Percentiles rank a stretch among this genome's conserved stretches.
Evolutionary conservation across 37 sponge, comb jelly and placozoan species (phyloP).

Genomic region (Aplysina aerophoba): DNA sequence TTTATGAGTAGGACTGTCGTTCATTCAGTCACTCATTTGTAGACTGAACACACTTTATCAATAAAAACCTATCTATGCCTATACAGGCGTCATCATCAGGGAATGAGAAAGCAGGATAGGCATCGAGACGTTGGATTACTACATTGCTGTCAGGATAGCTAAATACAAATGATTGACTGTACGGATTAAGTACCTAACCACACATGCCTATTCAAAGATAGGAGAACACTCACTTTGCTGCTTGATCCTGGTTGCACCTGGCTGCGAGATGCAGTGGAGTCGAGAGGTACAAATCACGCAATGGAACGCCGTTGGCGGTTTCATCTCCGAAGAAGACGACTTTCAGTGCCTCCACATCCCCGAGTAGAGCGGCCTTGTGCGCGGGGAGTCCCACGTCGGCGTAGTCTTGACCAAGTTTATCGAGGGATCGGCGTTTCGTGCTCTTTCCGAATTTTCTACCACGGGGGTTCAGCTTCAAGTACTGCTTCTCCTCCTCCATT

Average conservation of each 20-base stretch:
- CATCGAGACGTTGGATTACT: too few species aligned
- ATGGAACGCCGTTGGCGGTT: slow-evolving; percentile 49
- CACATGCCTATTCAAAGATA: too few species aligned
- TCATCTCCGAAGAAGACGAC: slow-evolving; percentile 26
- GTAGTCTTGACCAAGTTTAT: slow-evolving; percentile 31
- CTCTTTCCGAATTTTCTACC: slow-evolving; percentile 49
- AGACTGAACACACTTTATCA: not conserved
- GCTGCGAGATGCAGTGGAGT: slow-evolving; percentile 80
- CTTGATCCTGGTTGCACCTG: slow-evolving; percentile 39
- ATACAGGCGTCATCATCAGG: too few species aligned
- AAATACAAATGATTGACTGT: too few species aligned
- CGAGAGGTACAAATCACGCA: slow-evolving; percentile 55
- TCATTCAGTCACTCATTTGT: not conserved
- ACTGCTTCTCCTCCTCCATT: slow-evolving; percentile 29
- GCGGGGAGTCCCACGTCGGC: slow-evolving; percentile 60
- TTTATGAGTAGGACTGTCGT: too few species aligned
- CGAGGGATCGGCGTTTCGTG: not conserved
- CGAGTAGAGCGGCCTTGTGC: slow-evolving; percentile 79
- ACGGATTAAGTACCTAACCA: too few species aligned
- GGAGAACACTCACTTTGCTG: slow-evolving; percentile 55
- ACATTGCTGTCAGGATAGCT: too few species aligned
- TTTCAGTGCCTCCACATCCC: slow-evolving; percentile 58
- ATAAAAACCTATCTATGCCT: too few species aligned
- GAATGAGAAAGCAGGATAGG: too few species aligned
- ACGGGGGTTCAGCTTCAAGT: slow-evolving; percentile 39